Percentiles rank a stretch among this genome's conserved stretches.
These are phyloP conservation scores for Anthopleura sola DNA, from an alignment of 64 coral and sea anemone genomes.

Conservation along the genomic window DNA sequence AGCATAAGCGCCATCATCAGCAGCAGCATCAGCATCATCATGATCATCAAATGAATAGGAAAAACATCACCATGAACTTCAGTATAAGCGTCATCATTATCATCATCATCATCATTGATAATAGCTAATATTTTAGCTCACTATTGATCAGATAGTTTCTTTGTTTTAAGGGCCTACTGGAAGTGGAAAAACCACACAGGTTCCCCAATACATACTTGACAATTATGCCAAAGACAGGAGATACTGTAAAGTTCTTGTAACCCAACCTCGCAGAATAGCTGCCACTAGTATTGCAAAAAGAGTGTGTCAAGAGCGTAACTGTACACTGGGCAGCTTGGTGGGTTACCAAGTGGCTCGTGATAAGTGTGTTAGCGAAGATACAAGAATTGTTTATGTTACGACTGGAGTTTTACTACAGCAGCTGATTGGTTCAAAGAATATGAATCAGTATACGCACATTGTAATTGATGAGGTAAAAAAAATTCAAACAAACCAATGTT, in stretches of 20 bases:
- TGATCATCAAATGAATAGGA: no score
- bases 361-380: slow-evolving; percentile 83
- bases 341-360: slow-evolving; percentile 94
- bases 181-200: slow-evolving; percentile 94
- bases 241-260: slow-evolving; percentile 95
- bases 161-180: slow-evolving; percentile 79
- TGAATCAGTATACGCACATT: slow-evolving; percentile 94
- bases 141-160: not conserved
- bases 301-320: slow-evolving; percentile 86
- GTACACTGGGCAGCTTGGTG: slow-evolving; percentile 71
- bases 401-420: slow-evolving; percentile 93
- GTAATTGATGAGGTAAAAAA: slow-evolving; percentile 90
- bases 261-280: slow-evolving; percentile 91
- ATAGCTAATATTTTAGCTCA: no score
- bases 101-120: not conserved
- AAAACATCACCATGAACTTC: no score
- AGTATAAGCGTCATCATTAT: not conserved
- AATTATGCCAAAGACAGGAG: slow-evolving; percentile 86
- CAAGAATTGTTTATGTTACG: slow-evolving; percentile 76
- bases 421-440: slow-evolving; percentile 78
- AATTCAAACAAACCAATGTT: no score
- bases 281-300: slow-evolving; percentile 96
- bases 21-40: no score
- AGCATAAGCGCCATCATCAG: not conserved
- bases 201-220: slow-evolving; percentile 93